Conservation (phyloP, 1,140 invertebrate species). For the Lasaia peninsularis region DNA sequence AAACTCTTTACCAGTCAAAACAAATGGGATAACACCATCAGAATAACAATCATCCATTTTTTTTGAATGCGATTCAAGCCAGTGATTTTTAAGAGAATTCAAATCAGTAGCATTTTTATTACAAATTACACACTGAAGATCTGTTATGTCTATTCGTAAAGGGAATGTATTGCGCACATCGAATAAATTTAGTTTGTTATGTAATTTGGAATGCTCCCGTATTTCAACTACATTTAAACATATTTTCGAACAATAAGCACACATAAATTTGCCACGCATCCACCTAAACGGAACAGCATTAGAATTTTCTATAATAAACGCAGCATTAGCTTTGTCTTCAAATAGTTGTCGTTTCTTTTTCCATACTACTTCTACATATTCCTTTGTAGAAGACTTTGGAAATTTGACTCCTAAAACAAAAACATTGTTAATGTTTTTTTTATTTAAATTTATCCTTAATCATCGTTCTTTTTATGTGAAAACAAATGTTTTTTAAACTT, state of each 20-base stretch:
- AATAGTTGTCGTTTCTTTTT: constrained; percentile 35
- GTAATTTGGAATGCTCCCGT: constrained; percentile 32
- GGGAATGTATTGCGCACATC: constrained; percentile 41
- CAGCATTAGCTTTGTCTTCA: constrained; percentile 46
- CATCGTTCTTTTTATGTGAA: constrained; percentile 34
- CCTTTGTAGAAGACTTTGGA: constrained; percentile 15
- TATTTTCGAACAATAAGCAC: constrained; percentile 44
- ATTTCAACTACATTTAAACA: constrained; percentile 35
- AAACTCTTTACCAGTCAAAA: constrained; percentile 37
- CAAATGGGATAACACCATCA: constrained; percentile 47
- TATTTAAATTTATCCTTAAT: background rate
- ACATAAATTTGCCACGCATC: constrained; percentile 48
- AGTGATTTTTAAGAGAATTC: constrained; percentile 37
- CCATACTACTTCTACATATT: constrained; percentile 36
- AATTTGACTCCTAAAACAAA: constrained; percentile 45
- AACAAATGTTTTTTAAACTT: constrained; percentile 40
- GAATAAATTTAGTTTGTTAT: constrained; percentile 42
- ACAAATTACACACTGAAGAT: constrained; percentile 43
- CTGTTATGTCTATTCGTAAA: constrained; percentile 45
- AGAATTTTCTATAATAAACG: constrained; percentile 45
- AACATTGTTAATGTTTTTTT: constrained; percentile 15
- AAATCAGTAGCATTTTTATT: constrained; percentile 26
- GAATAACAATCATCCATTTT: constrained; percentile 26
- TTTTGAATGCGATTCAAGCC: constrained; percentile 34
- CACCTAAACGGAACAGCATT: constrained; percentile 51